A percentile compares a stretch with the other conserved stretches of the same genome.
phyloP scores from a whole-genome alignment of 2,888 invertebrate species.

The Pedicia rivosa region DNA sequence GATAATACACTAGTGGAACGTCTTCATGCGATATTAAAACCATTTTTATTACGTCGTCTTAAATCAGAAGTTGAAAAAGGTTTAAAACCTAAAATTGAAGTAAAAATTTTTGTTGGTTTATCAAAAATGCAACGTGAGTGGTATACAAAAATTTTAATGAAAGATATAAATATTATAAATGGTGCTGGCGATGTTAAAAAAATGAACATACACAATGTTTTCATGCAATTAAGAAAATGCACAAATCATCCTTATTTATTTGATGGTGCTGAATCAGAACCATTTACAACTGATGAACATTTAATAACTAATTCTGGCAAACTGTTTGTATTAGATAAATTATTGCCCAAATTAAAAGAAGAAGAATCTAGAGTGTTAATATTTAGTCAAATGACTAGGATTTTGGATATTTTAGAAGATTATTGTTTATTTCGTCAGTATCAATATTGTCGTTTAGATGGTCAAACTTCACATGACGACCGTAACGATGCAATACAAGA shows the following conservation, averaged over 20 bases:
- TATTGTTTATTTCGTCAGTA: slow-evolving; percentile 81
- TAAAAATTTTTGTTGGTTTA: slow-evolving; percentile 91
- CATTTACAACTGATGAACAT: slow-evolving; percentile 93
- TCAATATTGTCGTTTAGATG: slow-evolving; percentile 82
- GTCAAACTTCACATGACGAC: slow-evolving; percentile 95
- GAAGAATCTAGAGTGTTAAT: slow-evolving; percentile 87
- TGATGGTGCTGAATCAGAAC: slow-evolving; percentile 97
- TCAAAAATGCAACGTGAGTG: slow-evolving; percentile 99
- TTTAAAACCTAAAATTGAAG: slow-evolving; percentile 92
- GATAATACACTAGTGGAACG: slow-evolving; percentile 82
- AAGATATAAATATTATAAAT: slow-evolving; percentile 96
- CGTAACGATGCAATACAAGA: slow-evolving; percentile 90
- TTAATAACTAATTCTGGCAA: slow-evolving; percentile 93
- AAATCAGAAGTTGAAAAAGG: slow-evolving; percentile 97
- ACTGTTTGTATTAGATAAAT: slow-evolving; percentile 87
- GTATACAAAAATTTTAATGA: slow-evolving; percentile 98
- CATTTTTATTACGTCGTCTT: slow-evolving; percentile 85
- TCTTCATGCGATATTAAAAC: slow-evolving; percentile 83
- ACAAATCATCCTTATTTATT: slow-evolving; percentile 98
- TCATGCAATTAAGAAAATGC: slow-evolving; percentile 98
- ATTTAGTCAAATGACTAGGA: slow-evolving; percentile 94
- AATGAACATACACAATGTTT: slow-evolving; percentile 94
- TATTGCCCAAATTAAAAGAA: slow-evolving; percentile 74
- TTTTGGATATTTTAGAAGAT: slow-evolving; percentile 92
- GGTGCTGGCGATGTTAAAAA: slow-evolving; percentile 95